Evolutionary conservation across 2,797 vertebrate species (phyloP), one percentile per base, ranked within the genome.

Genomic region (Mallotus villosus): DNA sequence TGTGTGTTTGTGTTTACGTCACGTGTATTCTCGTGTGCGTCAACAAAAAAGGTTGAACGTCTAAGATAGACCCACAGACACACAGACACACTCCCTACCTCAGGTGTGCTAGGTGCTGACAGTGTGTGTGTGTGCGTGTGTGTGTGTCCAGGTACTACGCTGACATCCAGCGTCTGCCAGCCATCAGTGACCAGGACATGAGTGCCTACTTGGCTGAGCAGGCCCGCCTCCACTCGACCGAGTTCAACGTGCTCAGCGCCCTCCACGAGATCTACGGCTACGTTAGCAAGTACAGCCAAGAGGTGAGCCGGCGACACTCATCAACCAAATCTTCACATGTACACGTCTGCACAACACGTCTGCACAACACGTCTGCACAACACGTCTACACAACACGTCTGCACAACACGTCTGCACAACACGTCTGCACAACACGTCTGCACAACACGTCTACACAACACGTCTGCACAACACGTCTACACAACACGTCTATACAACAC

Each of bases 151-250:
- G 96, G 93, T 98, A 98, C 90, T 98, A 98, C 1, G 96, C 96
- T 0, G 96, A 98, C 88, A 97, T 98, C 14, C 91, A 94, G 92
- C 97, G 96, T 84, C 95, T 98, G 41, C 95, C 96, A 0, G 96
- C 96, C 89, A 97, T 98, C 93, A 98, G 96, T 0, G 96, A 98
- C 92, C 96, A 98, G 91, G 96, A 98, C 87, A 98, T 98, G 96
- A 98, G 97, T 5, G 96, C 96, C 87, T 97, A 98, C 94, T 94
- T 98, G 85, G 96, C 96, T 12, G 96, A 98, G 87, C 96, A 98
- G 89, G 96, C 96, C 0, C 96, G 96, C 78, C 93, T 97, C 85
- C 96, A 98, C 74, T 92, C 94, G 0, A 84, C 86, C 37, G 96
- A 98, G 90, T 98, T 98, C 93, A 95, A 97, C 84, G 94, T 95